Base-by-base conservation (phyloP, 30 jellyfish, hydroid and myxozoan species). In the Pelagia noctiluca region DNA sequence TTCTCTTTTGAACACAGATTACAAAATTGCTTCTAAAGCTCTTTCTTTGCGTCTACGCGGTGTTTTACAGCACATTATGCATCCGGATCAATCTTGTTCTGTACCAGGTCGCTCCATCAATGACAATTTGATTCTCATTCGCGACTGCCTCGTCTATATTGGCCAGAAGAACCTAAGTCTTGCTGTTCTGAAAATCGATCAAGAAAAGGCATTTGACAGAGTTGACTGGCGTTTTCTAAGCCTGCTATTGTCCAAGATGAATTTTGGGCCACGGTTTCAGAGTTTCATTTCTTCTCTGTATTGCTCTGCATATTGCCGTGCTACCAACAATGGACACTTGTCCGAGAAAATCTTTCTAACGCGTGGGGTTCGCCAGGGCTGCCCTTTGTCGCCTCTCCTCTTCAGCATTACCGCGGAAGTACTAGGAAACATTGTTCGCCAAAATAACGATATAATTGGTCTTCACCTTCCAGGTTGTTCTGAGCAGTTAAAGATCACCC, bases 161-260 rank as follows among this genome's bases (percentile, higher is more conserved):
- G 66, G 67, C n/a, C 68, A 63, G 37, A 38, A 70, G 50, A 52
- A 30, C 5, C n/a, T n/a, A n/a, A n/a, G n/a, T n/a, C n/a, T n/a
- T n/a, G n/a, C n/a, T n/a, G n/a, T n/a, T n/a, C n/a, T n/a, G n/a
- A n/a, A n/a, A n/a, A n/a, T n/a, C 7, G 95, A 84, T 70, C 87
- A 84, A 74, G 89, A 32, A 62, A 84, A 84, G 60, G 92, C 92
- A 16, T 84, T 84, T 74, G 95, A 73, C 88, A 48, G 83, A 74
- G 91, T 85, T 19, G 83, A 75, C 28, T 73, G 88, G 92, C 38
- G 42, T 8, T 86, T 76, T 49, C 66, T 76, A 26, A 10, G 10
- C 65, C 47, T 77, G 24, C 62, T 78, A 19, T 3, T 86, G 28
- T 21, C 47, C 22, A 53, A 76, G 62, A 65, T 85, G 83, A 75